Conservation (phyloP, 2,888 invertebrate genomes). For the Heliconius hortense region DNA sequence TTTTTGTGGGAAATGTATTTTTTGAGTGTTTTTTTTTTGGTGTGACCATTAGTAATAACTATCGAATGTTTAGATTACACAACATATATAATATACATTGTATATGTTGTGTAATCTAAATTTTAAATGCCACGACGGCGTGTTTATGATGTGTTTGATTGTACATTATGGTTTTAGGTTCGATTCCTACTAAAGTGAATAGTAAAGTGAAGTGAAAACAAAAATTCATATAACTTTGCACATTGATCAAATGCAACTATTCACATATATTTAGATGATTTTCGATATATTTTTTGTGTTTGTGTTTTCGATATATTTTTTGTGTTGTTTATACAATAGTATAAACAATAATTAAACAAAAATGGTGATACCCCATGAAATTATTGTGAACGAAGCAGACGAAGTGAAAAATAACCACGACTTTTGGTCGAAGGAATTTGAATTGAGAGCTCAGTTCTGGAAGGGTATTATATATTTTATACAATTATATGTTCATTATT, state of each 20-base stretch:
- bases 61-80: too few relatives aligned
- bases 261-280: background rate
- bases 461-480: conserved; percentile 54
- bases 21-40: background rate
- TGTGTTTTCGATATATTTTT: background rate
- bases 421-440: conserved; percentile 63
- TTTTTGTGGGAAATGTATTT: background rate
- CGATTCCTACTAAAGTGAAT: background rate
- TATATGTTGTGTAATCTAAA: background rate
- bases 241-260: too few relatives aligned
- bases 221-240: too few relatives aligned
- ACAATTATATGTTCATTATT: background rate
- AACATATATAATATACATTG: too few relatives aligned
- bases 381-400: conserved; percentile 18
- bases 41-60: background rate
- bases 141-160: background rate
- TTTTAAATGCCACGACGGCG: background rate
- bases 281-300: background rate
- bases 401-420: conserved; percentile 25
- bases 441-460: conserved; percentile 65
- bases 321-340: background rate
- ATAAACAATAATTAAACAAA: background rate
- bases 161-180: background rate
- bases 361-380: conserved; percentile 41
- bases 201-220: background rate